Percentiles rank a stretch among this genome's conserved stretches.
These are phyloP conservation scores for Tipula lateralis DNA, from an alignment of 2,888 invertebrate genomes.

Conservation along the genomic window DNA sequence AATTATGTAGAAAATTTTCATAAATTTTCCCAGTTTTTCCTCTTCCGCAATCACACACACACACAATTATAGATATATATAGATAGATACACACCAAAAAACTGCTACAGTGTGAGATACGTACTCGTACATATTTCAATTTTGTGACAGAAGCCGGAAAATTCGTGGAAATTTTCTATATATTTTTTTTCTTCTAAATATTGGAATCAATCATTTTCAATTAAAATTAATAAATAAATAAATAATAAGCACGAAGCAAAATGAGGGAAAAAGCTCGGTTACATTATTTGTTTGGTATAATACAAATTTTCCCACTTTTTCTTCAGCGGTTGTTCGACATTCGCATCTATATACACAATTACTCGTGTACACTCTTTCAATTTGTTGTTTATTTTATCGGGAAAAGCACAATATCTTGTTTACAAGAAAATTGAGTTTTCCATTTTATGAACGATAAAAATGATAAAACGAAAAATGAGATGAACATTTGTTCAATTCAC, in stretches of 20 bases:
- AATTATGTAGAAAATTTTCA: constrained; percentile 1
- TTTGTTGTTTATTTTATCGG: not conserved
- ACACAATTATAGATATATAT: too few species aligned
- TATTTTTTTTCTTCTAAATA: not conserved
- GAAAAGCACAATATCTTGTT: not conserved
- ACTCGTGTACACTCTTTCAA: not conserved
- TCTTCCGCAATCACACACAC: not conserved
- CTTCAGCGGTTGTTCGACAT: too few species aligned
- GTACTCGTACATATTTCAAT: not conserved
- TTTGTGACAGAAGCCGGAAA: not conserved
- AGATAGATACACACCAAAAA: too few species aligned
- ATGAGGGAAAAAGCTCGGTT: not conserved
- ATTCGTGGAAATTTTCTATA: not conserved
- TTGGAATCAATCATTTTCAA: constrained; percentile 11
- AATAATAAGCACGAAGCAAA: not conserved
- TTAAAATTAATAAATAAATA: constrained; percentile 2
- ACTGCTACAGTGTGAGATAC: not conserved
- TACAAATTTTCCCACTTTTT: not conserved
- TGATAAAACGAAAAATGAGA: not conserved
- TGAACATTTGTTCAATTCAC: too few species aligned
- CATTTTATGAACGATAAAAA: not conserved
- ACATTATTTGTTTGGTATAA: not conserved
- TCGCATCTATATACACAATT: too few species aligned
- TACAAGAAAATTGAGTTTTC: not conserved
- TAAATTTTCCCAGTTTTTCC: not conserved